Percentiles rank a stretch among this genome's conserved stretches.
These are phyloP conservation scores for Lordiphosa clarofinis DNA, from an alignment of 1,140 invertebrate genomes.

Conservation along the genomic window DNA sequence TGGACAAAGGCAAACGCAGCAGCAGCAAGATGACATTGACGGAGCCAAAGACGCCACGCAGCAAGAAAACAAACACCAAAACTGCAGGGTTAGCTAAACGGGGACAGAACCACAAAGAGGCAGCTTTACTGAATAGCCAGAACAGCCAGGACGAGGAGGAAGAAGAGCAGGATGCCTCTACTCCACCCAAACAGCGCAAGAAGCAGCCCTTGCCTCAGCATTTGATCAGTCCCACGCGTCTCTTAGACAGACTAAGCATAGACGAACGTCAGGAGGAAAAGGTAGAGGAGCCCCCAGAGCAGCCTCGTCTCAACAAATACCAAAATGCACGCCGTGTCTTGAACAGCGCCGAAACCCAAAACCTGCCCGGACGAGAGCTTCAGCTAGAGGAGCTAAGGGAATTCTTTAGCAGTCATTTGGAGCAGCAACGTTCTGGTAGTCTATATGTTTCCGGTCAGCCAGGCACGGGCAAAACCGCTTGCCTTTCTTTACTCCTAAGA, in stretches of 20 bases:
- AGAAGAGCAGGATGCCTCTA: slow-evolving; percentile 31
- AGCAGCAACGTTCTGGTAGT: slow-evolving; percentile 86
- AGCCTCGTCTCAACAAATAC: slow-evolving; percentile 75
- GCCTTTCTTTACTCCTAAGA: slow-evolving; percentile 87
- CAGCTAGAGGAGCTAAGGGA: slow-evolving; percentile 86
- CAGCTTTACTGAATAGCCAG: not conserved
- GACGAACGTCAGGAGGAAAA: slow-evolving; percentile 44
- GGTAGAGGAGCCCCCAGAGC: not conserved
- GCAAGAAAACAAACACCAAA: slow-evolving; percentile 48
- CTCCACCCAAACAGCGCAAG: slow-evolving; percentile 65
- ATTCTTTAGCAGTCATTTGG: slow-evolving; percentile 86
- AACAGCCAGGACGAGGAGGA: slow-evolving; percentile 22
- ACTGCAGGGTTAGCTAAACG: slow-evolving; percentile 4
- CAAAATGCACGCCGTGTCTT: slow-evolving; percentile 84
- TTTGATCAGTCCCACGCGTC: slow-evolving; percentile 66
- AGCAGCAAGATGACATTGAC: slow-evolving; percentile 5
- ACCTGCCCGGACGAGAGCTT: slow-evolving; percentile 88
- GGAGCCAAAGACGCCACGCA: slow-evolving; percentile 68
- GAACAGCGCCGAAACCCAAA: slow-evolving; percentile 85
- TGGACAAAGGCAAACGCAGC: slow-evolving; percentile 43
- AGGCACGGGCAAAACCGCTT: slow-evolving; percentile 97
- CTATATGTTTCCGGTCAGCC: slow-evolving; percentile 96
- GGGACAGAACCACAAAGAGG: too few relatives aligned
- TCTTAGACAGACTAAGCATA: slow-evolving; percentile 72
- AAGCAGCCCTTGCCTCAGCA: slow-evolving; percentile 52